Conservation (phyloP, 2,113 vertebrate species). For the Brachyhypopomus occidentalis region DNA sequence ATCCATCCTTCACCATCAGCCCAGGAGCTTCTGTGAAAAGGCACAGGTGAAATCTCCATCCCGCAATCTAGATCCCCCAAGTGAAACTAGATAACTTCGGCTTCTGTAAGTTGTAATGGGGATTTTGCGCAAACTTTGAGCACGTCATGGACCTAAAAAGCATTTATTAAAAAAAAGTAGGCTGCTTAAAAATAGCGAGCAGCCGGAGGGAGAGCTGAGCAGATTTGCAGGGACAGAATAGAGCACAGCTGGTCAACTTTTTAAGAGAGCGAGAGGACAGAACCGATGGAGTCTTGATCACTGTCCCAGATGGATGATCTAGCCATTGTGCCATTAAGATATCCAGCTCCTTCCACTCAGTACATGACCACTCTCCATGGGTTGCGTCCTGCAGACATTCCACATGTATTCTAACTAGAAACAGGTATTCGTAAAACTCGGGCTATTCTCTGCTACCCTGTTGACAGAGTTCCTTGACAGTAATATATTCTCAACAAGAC, state of each 20-base stretch:
- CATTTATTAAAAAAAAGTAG: constrained; percentile 76
- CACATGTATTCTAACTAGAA: too few relatives aligned
- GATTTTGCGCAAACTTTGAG: constrained; percentile 54
- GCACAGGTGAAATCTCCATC: not conserved
- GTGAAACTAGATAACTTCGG: constrained; percentile 26
- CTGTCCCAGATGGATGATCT: not conserved
- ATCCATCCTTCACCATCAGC: not conserved
- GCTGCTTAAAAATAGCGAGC: constrained; percentile 77
- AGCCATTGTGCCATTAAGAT: not conserved
- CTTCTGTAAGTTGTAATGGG: constrained; percentile 35
- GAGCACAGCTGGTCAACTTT: constrained; percentile 57
- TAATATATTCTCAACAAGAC: not conserved
- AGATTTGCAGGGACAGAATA: constrained; percentile 58
- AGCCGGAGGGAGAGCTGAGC: constrained; percentile 65
- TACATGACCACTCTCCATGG: too few relatives aligned
- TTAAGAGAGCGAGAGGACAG: constrained; percentile 40
- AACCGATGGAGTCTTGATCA: not conserved
- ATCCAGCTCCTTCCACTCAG: not conserved
- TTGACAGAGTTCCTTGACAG: not conserved
- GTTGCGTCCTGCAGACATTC: too few relatives aligned
- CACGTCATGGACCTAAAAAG: constrained; percentile 67
- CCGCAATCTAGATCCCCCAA: not conserved
- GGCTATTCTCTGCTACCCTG: constrained; percentile 8
- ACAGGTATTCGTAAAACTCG: not conserved
- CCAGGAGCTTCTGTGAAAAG: not conserved